A percentile compares a stretch with the other conserved stretches of the same genome.
phyloP scores from a whole-genome alignment of 2,888 invertebrate species.

The Labia minor region DNA sequence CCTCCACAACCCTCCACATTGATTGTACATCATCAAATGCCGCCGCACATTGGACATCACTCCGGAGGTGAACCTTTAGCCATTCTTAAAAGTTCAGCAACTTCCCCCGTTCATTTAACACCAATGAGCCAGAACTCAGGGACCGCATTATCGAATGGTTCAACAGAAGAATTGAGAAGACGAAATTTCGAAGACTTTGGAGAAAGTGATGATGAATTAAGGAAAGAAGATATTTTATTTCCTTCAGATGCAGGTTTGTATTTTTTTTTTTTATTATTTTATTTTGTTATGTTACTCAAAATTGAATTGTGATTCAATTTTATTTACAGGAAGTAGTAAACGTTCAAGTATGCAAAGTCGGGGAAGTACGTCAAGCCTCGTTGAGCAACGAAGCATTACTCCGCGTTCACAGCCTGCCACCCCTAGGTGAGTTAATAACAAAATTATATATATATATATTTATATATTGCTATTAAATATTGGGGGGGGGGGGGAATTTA shows the following conservation, averaged over 20 bases:
- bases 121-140: conserved; percentile 37
- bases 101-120: conserved; percentile 48
- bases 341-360: conserved; percentile 84
- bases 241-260: conserved; percentile 56
- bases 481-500: too few relatives aligned
- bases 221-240: conserved; percentile 76
- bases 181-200: conserved; percentile 60
- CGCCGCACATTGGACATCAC: conserved; percentile 34
- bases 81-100: conserved; percentile 40
- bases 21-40: conserved; percentile 19
- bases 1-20: conserved; percentile 17
- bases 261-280: conserved; percentile 17
- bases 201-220: conserved; percentile 83
- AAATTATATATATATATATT: too few relatives aligned
- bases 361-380: conserved; percentile 77
- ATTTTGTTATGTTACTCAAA: too few relatives aligned
- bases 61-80: conserved; percentile 32
- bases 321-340: conserved; percentile 67
- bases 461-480: too few relatives aligned
- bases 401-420: conserved; percentile 86
- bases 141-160: conserved; percentile 52
- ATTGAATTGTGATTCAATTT: neutral
- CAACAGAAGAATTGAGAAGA: conserved; percentile 40
- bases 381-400: conserved; percentile 71
- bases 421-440: conserved; percentile 54